These are phyloP conservation scores for Salvelinus namaycush DNA, from an alignment of 2,113 vertebrate species.

Conservation along the genomic window DNA sequence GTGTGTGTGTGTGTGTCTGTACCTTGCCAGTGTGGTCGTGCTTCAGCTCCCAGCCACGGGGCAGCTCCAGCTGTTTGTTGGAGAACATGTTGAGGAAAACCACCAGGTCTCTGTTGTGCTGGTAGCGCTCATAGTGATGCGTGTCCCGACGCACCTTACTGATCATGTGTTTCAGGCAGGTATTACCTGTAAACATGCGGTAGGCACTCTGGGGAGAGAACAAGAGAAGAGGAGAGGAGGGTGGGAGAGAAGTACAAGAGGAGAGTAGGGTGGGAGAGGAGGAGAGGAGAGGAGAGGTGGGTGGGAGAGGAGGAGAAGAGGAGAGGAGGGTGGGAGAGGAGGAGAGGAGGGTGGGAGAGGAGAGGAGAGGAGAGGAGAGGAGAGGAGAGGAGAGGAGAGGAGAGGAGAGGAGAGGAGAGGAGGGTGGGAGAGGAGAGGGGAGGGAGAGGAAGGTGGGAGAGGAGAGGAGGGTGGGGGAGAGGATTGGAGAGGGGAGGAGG, in stretches of 20 bases:
- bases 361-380: not conserved
- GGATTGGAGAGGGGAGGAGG: too few species aligned
- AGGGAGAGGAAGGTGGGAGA: too few species aligned
- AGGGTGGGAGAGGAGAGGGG: too few species aligned
- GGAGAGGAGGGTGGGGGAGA: too few species aligned
- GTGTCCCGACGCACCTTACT: slow-evolving; percentile 97
- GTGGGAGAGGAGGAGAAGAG: too few species aligned
- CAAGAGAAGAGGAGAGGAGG: not conserved
- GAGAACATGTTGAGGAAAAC: slow-evolving; percentile 98
- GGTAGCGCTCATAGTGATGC: slow-evolving; percentile 98
- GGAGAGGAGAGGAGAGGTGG: too few species aligned
- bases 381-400: not conserved
- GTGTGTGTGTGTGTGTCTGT: too few species aligned
- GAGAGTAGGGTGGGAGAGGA: not conserved
- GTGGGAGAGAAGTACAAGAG: too few species aligned
- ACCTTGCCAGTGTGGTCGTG: slow-evolving; percentile 98
- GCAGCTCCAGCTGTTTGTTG: slow-evolving; percentile 97
- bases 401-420: too few species aligned
- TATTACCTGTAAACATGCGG: slow-evolving; percentile 99
- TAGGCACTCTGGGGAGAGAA: slow-evolving; percentile 90
- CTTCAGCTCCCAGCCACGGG: slow-evolving; percentile 98
- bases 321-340: too few species aligned
- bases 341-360: not conserved
- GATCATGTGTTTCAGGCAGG: slow-evolving; percentile 99
- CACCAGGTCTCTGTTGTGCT: slow-evolving; percentile 97